Evolutionary conservation across 2,113 vertebrate genomes (phyloP).

Genomic region (Grus americana): DNA sequence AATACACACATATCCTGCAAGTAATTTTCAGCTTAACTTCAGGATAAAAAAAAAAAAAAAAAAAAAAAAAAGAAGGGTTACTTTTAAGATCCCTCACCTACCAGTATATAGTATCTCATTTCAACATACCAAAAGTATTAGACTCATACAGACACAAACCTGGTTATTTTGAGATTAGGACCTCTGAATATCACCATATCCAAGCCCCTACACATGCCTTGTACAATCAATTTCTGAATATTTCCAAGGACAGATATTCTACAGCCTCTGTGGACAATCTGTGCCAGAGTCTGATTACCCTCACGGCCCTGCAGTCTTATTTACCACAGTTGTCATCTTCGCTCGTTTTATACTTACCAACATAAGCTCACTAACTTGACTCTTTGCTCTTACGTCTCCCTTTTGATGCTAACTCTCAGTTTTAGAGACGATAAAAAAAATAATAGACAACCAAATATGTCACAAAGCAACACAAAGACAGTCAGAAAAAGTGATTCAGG

Average conservation of each 20-base stretch:
- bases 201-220: background rate
- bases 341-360: background rate
- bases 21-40: background rate
- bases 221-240: background rate
- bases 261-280: background rate
- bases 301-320: background rate
- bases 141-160: background rate
- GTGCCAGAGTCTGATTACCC: background rate
- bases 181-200: background rate
- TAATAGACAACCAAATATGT: background rate
- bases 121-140: background rate
- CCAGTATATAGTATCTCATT: background rate
- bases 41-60: background rate
- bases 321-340: too few species aligned
- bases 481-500: background rate
- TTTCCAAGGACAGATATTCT: background rate
- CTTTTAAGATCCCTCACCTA: background rate
- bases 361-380: background rate
- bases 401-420: background rate
- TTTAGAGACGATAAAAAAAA: background rate
- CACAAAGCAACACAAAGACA: background rate
- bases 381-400: background rate
- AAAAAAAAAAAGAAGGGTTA: background rate
- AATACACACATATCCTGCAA: background rate
- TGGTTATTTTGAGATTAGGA: background rate